Evolutionary conservation across 2,113 vertebrate species (phyloP), one percentile per base, ranked within the genome.

Genomic region (Albula goreensis): DNA sequence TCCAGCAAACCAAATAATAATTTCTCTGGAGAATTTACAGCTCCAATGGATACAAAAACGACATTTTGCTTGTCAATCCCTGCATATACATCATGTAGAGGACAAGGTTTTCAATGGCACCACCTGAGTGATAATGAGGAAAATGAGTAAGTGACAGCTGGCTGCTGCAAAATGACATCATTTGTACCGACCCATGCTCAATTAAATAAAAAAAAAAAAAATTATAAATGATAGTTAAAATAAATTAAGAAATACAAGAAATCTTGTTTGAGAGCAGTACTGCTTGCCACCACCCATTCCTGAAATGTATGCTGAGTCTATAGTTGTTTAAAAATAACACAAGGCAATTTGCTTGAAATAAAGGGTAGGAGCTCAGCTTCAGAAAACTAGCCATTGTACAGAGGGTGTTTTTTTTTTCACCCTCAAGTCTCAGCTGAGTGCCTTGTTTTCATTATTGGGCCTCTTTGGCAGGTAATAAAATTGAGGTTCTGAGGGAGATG

Each of bases 281-380:
- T 88, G 84, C 86, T 80, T 77, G 53, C 79, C 52, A 87, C 74
- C 78, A 85, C 19, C 4, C 1, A 83, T 82, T 50, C 81, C 12
- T 83, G 85, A 80, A 66, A 52, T 88, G 89, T 80, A 63, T 88
- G 86, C 85, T 87, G 82, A 78, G 63, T 86, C 77, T 81, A 25
- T 86, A 88, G 87, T 90, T 92, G 87, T 90, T 91, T 41, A 50
- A 88, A 86, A 81, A 84, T 90, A 91, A 92, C 91, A 80, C 86
- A 88, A 92, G 83, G 89, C 86, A 90, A 88, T 91, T 91, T 87
- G 89, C 88, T 88, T 80, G 90, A 92, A 63, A 78, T 85, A 87
- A 80, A 53, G n/a, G n/a, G 11, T 53, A 83, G 31, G 63, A 83
- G 78, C 82, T 87, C 63, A 80, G 87, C 63, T 84, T 56, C 66